Base-by-base conservation (phyloP, 1,140 invertebrate species). In the Drosophila persimilis region DNA sequence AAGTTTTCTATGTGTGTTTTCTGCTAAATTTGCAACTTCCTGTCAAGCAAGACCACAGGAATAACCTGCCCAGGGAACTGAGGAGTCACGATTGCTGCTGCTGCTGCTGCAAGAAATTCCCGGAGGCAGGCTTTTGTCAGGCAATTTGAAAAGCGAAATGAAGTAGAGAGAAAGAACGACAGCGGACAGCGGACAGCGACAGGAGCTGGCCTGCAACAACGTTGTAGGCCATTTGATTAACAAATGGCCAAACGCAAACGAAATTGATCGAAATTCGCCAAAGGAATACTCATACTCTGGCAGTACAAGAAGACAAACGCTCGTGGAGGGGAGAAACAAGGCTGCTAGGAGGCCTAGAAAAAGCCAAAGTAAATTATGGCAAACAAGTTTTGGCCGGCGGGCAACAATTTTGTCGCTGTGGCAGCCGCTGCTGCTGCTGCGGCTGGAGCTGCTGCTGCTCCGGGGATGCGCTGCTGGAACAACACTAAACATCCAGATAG, bases 171-270 rank as follows among this genome's bases (percentile, higher is more conserved):
- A 39, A 39, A 13, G 35, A 39, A 83, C 71, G 75, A 84, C 73
- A 63, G 66, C 80, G 64, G 64, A 17, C 60, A 47, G 54, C 17
- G 64, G 64, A 17, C 60, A 47, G 54, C 17, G 64, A 17, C 60
- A 47, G 54, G 52, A 43, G 11, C 60, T 44, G 48, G 63, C 70
- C 64, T 45, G 53, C 74, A 65, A 65, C 75, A 65, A 78, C 61
- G 75, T 83, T 89, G 84, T 88, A 79, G 83, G 83, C 83, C 84
- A 88, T 88, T 88, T 88, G 83, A 88, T 88, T 88, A 88, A 88
- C 83, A 88, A 88, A 88, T 88, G 78, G 83, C 29, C 63, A 83
- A 88, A 88, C 70, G 79, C 84, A 89, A 88, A 89, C 84, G 79
- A 88, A 88, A 88, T 88, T 88, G 83, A 88, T 88, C 83, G 83